Evolutionary conservation across 2,797 vertebrate genomes (phyloP), one percentile per base, ranked within the genome.

Genomic region (Xerus rutilus): DNA sequence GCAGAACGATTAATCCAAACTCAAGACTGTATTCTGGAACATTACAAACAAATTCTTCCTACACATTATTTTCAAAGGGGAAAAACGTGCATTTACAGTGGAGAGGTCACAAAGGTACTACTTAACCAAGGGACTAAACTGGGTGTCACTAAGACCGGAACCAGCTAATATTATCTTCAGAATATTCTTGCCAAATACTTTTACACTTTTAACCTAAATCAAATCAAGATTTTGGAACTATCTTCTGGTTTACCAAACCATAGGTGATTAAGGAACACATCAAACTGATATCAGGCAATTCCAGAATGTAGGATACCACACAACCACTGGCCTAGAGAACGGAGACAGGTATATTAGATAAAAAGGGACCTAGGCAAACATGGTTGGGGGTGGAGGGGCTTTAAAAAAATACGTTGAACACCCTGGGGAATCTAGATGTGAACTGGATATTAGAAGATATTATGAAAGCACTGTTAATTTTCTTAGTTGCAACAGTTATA

Each of bases 231-330:
- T 82, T 64, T 18, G 30, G 23, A 92, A 23, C 23, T 8, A 39
- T 35, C 54, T 83, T 72, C 64, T 0, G 0, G 20, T n/a, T 79
- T 59, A 59, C 15, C 93, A 76, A 95, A 95, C 57, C 8, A 86
- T 30, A 67, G 35, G 20, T 54, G n/a, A 76, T 64, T 59, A 49
- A 79, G 67, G 39, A 97, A 88, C 72, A 91, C 17, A 93, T 87
- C 30, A 73, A 78, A 89, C 20, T 45, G n/a, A 89, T 1, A 54
- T 14, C 39, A 79, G 78, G 59, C 32, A 88, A 85, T 35, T 62
- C 65, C 72, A 85, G 86, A 47, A 79, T 35, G n/a, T 32, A 83
- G 52, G 43, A 54, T 30, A 86, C 64, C 35, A 25, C 32, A 30
- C 70, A 85, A 77, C 28, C 59, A 78, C 0, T 78, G 64, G 43